Conservation (phyloP, 2,113 vertebrate genomes). For the Caranx melampygus region DNA sequence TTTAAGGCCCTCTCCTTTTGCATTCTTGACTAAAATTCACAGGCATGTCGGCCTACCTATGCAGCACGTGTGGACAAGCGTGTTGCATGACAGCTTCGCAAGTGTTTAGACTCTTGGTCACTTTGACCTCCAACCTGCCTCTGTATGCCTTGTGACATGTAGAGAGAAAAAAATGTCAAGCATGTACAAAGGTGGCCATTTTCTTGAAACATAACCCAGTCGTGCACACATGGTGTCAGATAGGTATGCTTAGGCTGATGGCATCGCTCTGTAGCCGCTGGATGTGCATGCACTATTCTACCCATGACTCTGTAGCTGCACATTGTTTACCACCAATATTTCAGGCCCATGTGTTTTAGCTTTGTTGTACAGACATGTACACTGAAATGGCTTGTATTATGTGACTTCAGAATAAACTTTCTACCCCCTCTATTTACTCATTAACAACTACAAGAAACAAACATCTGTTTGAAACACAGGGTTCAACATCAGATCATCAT, state of each 20-base stretch:
- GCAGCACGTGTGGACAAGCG: constrained; percentile 42
- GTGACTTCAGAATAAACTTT: too few species aligned
- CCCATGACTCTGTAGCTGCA: background rate
- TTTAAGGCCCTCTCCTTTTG: constrained; percentile 25
- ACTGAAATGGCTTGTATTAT: background rate
- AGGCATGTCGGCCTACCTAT: constrained; percentile 40
- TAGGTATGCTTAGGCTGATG: constrained; percentile 5
- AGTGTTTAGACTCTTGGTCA: constrained; percentile 50
- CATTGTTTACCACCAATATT: background rate
- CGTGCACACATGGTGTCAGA: constrained; percentile 17
- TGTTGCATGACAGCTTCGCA: constrained; percentile 26
- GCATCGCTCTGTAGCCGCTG: background rate
- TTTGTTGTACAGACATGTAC: background rate
- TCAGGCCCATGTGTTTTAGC: background rate
- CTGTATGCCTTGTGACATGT: background rate
- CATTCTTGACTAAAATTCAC: constrained; percentile 47
- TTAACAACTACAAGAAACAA: background rate
- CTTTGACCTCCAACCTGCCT: constrained; percentile 44
- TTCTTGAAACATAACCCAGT: constrained; percentile 31
- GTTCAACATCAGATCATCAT: background rate
- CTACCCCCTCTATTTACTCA: background rate
- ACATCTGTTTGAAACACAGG: background rate
- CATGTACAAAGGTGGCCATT: constrained; percentile 29
- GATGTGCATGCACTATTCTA: too few species aligned
- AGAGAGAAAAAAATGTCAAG: constrained; percentile 24